A percentile compares a stretch with the other conserved stretches of the same genome.
Evolutionary conservation across 1,140 invertebrate genomes (phyloP).

Genomic region (Hyphantria cunea): DNA sequence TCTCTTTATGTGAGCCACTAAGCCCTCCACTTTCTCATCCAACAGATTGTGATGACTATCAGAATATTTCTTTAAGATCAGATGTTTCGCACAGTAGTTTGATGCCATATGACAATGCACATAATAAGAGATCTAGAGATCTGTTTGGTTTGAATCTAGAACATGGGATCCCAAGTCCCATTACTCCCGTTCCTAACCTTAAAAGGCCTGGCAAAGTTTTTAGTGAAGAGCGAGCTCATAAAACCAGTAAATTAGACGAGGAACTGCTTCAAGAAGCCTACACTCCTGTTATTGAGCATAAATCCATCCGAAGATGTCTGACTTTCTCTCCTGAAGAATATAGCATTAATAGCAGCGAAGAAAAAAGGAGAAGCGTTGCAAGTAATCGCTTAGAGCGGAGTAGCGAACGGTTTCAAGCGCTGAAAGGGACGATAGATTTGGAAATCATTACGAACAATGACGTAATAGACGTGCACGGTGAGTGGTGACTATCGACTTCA

Average conservation of each 20-base stretch:
- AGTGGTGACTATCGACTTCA: conserved; percentile 75
- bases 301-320: conserved; percentile 69
- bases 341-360: conserved; percentile 71
- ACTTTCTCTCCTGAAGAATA: conserved; percentile 73
- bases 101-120: conserved; percentile 45
- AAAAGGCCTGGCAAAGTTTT: conserved; percentile 66
- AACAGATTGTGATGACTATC: conserved; percentile 33
- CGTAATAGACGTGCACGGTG: conserved; percentile 77
- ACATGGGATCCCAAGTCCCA: conserved; percentile 73
- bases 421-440: conserved; percentile 73
- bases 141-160: conserved; percentile 68
- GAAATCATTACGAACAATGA: conserved; percentile 68
- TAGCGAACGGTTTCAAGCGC: conserved; percentile 53
- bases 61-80: conserved; percentile 51
- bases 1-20: conserved; percentile 54
- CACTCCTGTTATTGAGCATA: conserved; percentile 73
- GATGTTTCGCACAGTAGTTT: conserved; percentile 70
- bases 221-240: conserved; percentile 70
- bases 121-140: conserved; percentile 60
- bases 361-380: conserved; percentile 68
- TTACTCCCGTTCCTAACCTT: conserved; percentile 63
- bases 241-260: conserved; percentile 72
- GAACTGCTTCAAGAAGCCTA: conserved; percentile 54
- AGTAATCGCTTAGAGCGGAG: conserved; percentile 68
- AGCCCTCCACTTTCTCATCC: conserved; percentile 34